Conservation (phyloP, 1,140 invertebrate species). For the Drosophila albomicans region DNA sequence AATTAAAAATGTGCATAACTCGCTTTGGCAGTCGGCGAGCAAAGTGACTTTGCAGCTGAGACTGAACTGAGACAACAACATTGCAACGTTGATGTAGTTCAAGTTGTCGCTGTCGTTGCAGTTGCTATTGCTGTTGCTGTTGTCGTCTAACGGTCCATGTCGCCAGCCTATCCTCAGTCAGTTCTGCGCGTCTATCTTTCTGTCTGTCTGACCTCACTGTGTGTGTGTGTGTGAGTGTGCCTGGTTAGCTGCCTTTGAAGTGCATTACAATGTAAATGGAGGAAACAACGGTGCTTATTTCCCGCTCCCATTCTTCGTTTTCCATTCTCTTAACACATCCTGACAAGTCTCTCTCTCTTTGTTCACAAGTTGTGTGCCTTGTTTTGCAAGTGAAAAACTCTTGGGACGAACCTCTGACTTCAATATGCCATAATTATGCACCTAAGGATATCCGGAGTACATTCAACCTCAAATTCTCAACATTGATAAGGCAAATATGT, state of each 20-base stretch:
- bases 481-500: not conserved
- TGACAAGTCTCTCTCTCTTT: constrained; percentile 13
- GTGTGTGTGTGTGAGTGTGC: constrained; percentile 29
- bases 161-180: constrained; percentile 44
- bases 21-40: constrained; percentile 43
- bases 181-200: constrained; percentile 9
- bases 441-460: constrained; percentile 25
- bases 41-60: constrained; percentile 33
- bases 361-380: not conserved
- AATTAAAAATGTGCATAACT: constrained; percentile 82
- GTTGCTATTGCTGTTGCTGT: constrained; percentile 26
- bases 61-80: constrained; percentile 21
- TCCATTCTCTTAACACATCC: constrained; percentile 29
- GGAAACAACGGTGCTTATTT: constrained; percentile 67
- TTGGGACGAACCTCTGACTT: constrained; percentile 11
- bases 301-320: constrained; percentile 30
- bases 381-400: constrained; percentile 19
- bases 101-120: constrained; percentile 61
- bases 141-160: constrained; percentile 65
- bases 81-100: constrained; percentile 63
- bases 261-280: constrained; percentile 78
- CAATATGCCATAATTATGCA: constrained; percentile 22
- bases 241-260: constrained; percentile 72
- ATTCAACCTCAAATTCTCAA: constrained; percentile 10
- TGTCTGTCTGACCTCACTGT: constrained; percentile 4